These are phyloP conservation scores for Epicampocera succincta DNA, from an alignment of 2,888 invertebrate species.

Conservation along the genomic window DNA sequence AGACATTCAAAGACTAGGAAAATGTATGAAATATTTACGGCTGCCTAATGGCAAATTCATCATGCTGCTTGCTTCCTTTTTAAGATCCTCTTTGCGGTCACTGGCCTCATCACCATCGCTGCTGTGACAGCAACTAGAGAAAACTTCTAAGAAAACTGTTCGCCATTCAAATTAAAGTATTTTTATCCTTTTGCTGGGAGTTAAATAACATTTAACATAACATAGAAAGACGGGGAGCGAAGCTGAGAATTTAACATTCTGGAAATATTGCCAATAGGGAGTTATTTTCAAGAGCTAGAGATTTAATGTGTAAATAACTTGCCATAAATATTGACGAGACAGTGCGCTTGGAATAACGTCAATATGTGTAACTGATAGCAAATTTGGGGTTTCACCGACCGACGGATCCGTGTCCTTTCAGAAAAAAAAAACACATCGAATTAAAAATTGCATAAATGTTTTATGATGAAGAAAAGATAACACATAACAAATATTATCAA, in stretches of 20 bases:
- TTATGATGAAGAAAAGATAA: too few species aligned
- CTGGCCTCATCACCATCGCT: not conserved
- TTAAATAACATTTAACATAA: constrained; percentile 66
- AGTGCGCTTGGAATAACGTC: too few species aligned
- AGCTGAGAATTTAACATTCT: constrained; percentile 66
- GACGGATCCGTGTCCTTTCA: too few species aligned
- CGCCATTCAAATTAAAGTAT: constrained; percentile 64
- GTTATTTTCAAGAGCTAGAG: too few species aligned
- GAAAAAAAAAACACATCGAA: too few species aligned
- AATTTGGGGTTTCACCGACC: too few species aligned
- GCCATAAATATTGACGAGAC: too few species aligned
- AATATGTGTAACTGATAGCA: too few species aligned
- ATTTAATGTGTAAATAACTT: too few species aligned
- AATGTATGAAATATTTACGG: constrained; percentile 4
- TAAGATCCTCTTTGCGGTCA: constrained; percentile 51
- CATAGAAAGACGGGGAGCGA: constrained; percentile 38
- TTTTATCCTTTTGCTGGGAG: constrained; percentile 36
- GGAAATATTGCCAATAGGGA: not conserved
- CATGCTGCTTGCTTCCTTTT: constrained; percentile 40
- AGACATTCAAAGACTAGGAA: not conserved
- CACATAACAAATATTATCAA: too few species aligned
- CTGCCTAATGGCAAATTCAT: constrained; percentile 52
- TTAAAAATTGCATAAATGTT: too few species aligned
- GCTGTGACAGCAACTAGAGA: not conserved
- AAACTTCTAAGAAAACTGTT: constrained; percentile 36